Base-by-base conservation (phyloP, 2,888 invertebrate genomes). In the Lordiphosa fenestrarum region DNA sequence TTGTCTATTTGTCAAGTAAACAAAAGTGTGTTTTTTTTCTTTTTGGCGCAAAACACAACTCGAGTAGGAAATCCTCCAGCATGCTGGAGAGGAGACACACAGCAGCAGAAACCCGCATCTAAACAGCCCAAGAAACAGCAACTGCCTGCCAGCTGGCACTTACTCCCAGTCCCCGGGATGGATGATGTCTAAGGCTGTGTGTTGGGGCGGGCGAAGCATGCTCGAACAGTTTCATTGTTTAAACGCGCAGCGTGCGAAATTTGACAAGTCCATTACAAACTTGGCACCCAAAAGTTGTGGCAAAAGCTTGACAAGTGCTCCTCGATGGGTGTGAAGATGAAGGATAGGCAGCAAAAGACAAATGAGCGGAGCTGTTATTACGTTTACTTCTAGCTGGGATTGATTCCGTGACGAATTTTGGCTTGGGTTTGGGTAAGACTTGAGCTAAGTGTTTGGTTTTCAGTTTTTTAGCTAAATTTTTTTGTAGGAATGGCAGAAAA, bases 41-140 rank as follows among this genome's bases (percentile, higher is more conserved):
- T 72, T 77, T 66, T 66, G 59, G 84, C 74, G 63, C 70, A 68
- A 66, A 69, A 82, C 71, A 75, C 75, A 86, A 84, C 74, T 78
- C 74, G 53, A 86, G 67, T 44, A 70, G 73, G 65, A 73, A 83
- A 44, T 44, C 42, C 30, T 30, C 30, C 15, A 44, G 30, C 30
- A 75, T 65, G 68, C 66, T 53, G 54, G 49, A 47, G 56, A 50
- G 63, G 37, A 65, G 54, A 57, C 61, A 69, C 44, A 62, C 63
- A 55, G 40, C 15, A 46, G 15, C 52, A 40, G 37, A 36, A 46
- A 54, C 68, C 85, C 85, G 85, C 78, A 82, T 85, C 69, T 61
- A 50, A 72, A 54, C 66, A 73, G 62, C 41, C 58, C 54, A 58
- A 55, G 81, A 68, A 75, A 46, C 40, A 42, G 56, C n/a, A n/a